Evolutionary conservation across 2,797 vertebrate genomes (phyloP).

Genomic region (Lagocephalus sceleratus): DNA sequence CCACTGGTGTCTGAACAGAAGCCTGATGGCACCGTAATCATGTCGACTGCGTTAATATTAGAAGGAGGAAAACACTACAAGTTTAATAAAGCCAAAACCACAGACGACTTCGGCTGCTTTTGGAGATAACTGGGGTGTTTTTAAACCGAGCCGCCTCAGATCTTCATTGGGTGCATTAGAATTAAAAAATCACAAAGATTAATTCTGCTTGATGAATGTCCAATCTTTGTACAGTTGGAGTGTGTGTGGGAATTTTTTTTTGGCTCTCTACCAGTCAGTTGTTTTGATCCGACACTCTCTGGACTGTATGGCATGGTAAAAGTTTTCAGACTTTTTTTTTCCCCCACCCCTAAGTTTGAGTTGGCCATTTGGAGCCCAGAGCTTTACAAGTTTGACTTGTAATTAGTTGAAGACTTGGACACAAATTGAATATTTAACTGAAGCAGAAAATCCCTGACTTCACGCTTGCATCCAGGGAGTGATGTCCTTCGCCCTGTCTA

Average conservation of each 20-base stretch:
- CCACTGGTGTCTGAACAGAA: no score
- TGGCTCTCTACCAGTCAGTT: no score
- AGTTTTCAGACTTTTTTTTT: slow-evolving; percentile 4
- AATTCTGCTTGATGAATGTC: not conserved
- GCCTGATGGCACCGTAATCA: no score
- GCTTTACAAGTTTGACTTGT: slow-evolving; percentile 27
- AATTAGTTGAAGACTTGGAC: slow-evolving; percentile 28
- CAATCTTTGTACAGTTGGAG: not conserved
- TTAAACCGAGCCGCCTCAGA: not conserved
- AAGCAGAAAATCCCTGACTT: slow-evolving; percentile 46
- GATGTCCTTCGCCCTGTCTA: slow-evolving; percentile 56
- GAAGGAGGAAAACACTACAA: no score
- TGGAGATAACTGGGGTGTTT: not conserved
- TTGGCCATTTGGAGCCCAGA: slow-evolving; percentile 5
- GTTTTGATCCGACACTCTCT: not conserved
- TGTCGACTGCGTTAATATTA: no score
- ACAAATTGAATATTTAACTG: slow-evolving; percentile 49
- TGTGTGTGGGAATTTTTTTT: slow-evolving; percentile 1
- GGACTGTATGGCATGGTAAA: not conserved
- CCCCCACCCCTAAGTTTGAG: slow-evolving; percentile 3
- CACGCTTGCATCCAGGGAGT: slow-evolving; percentile 24
- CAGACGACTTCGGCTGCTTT: not conserved
- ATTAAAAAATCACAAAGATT: not conserved
- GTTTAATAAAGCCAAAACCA: not conserved
- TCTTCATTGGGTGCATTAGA: not conserved